phyloP scores from a whole-genome alignment of 30 jellyfish, hydroid and myxozoan genomes.

The Catostylus mosaicus region DNA sequence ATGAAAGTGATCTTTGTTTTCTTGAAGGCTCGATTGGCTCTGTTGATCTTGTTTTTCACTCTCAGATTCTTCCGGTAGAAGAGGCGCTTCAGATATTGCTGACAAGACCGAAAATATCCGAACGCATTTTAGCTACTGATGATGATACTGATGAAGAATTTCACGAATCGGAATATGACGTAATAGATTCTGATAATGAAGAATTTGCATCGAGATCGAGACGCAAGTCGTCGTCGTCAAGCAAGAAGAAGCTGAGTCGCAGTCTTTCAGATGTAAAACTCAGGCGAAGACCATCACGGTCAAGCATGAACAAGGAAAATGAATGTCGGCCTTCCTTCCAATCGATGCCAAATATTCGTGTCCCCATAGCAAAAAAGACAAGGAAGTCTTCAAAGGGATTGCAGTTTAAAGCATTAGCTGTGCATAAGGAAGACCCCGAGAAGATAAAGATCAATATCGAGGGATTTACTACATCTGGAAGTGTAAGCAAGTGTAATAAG shows the following conservation, averaged over 20 bases:
- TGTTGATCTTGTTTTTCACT: slow-evolving; percentile 14
- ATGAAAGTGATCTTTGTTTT: slow-evolving; percentile 74
- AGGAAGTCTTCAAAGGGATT: background rate
- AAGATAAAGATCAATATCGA: slow-evolving; percentile 5
- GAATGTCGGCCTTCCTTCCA: slow-evolving; percentile 3
- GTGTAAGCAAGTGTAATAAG: slow-evolving; percentile 17
- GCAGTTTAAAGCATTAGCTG: background rate
- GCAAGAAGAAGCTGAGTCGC: slow-evolving; percentile 46
- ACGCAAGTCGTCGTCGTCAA: slow-evolving; percentile 20
- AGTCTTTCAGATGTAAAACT: slow-evolving; percentile 53
- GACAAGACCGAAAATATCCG: slow-evolving; percentile 75
- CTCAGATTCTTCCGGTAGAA: slow-evolving; percentile 25
- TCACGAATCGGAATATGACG: slow-evolving; percentile 97
- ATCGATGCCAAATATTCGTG: slow-evolving; percentile 68
- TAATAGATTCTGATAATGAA: slow-evolving; percentile 84
- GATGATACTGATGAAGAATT: slow-evolving; percentile 96
- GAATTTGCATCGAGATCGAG: background rate
- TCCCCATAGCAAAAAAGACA: background rate
- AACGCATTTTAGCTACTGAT: slow-evolving; percentile 36
- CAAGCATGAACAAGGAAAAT: background rate
- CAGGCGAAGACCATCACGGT: slow-evolving; percentile 29
- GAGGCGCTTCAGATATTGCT: slow-evolving; percentile 63
- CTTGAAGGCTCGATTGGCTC: slow-evolving; percentile 10
- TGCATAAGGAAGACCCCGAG: slow-evolving; percentile 46
- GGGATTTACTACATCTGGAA: slow-evolving; percentile 43